Evolutionary conservation across 2,113 vertebrate genomes (phyloP), one percentile per base, ranked within the genome.

Genomic region (Solea senegalensis): DNA sequence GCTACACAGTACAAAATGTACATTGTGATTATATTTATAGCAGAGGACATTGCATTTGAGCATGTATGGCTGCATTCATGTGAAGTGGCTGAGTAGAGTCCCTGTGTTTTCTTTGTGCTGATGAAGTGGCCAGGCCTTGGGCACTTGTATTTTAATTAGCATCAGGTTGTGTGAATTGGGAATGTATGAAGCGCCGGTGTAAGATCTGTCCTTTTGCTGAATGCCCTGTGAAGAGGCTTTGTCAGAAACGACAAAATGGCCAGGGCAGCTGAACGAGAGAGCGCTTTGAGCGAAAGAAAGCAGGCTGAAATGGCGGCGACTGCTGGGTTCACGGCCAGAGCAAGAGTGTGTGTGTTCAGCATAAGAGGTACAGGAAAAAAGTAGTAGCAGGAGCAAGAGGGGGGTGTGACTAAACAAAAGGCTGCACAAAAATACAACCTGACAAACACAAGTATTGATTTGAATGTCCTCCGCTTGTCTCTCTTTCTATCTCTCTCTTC

Each of bases 371-470:
- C 62, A 69, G 61, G 72, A 28, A 66, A 44, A 56, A 70, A 68
- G 65, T 57, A 70, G 72, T 59, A 11, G 43, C 64, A 14, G 46
- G 28, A 49, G 16, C 44, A 41, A 49, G 11, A 57, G 13, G 15
- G 16, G 39, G 34, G 49, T 12, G 10, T n/a, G 74, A 60, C 68
- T 63, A 49, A 77, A 75, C 53, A 68, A 44, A 2, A 72, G 70
- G 65, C 64, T 60, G 53, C 71, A 74, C 70, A 76, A 85, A 88
- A 84, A 83, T 71, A 82, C 76, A 85, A 84, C 83, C 83, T 84
- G 74, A 88, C 76, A 85, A 86, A 84, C 76, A 88, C 67, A 80
- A 72, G 88, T 84, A 90, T 90, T 87, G 87, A 89, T 90, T 89
- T 87, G 74, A 88, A 82, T 79, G 57, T 70, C 69, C 60, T 74